Evolutionary conservation across 2,888 invertebrate genomes (phyloP), one percentile per base, ranked within the genome.

Genomic region (Yponomeuta cagnagella): DNA sequence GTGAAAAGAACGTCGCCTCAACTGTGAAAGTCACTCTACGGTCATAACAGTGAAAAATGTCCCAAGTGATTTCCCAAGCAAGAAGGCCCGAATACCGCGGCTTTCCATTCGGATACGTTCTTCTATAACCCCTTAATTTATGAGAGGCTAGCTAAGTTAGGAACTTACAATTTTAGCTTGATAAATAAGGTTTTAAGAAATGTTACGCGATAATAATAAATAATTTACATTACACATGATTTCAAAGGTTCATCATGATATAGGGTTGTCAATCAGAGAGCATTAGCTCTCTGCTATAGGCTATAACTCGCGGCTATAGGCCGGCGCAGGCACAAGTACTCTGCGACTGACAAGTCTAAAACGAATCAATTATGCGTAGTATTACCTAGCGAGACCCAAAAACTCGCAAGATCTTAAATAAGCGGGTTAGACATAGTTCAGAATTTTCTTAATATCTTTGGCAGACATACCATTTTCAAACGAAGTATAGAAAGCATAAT

Each of bases 81-180:
- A 43, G 43, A 43, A 43, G 8, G 43, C 6, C 43, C 43, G 43
- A 43, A 8, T 8, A 43, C 43, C 43, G 43, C 6, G 43, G 43
- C 43, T 43, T 43, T 43, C 43, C 5, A 43, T 8, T 43, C 43
- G 5, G 37, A 5, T 4, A 43, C 43, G 9, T 43, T 43, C 8
- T 43, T 43, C 43, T 43, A 43, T 8, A 43, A 43, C 9, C 43
- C 43, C 43, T 33, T 65, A 48, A 43, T 43, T 52, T 63, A 69
- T 65, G 85, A 85, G 83, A 86, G 86, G 88, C 85, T 88, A 89
- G 88, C 89, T 90, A 89, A 68, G 88, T 89, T 91, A 92, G 91
- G 91, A 92, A 92, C 91, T 91, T 89, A 89, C 83, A 88, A 87
- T 85, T 88, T 88, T 87, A 88, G 85, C 82, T 82, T 80, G 86